Conservation (phyloP, 2,113 vertebrate species). For the Falco punctatus region DNA sequence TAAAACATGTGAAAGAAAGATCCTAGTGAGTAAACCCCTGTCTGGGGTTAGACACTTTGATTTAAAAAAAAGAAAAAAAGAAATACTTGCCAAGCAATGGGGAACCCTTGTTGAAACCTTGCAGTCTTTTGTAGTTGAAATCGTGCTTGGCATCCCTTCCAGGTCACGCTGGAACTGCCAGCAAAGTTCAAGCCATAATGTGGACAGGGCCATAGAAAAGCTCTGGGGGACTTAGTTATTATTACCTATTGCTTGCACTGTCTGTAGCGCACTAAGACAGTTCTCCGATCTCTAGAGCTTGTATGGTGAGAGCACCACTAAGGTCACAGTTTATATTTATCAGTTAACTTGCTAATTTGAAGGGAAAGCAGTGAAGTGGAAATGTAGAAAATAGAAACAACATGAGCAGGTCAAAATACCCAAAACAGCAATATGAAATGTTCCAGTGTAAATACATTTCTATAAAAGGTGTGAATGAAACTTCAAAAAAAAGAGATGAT, state of each 20-base stretch:
- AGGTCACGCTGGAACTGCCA: not conserved
- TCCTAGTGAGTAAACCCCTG: not conserved
- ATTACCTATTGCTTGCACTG: not conserved
- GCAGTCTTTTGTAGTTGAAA: not conserved
- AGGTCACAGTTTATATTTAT: slow-evolving; percentile 47
- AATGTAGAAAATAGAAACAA: slow-evolving; percentile 69
- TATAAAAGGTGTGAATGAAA: slow-evolving; percentile 67
- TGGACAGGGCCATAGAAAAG: not conserved
- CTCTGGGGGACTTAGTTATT: not conserved
- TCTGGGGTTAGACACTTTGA: not conserved
- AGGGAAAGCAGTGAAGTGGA: slow-evolving; percentile 57
- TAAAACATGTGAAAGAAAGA: not conserved
- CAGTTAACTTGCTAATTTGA: slow-evolving; percentile 67
- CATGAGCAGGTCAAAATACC: slow-evolving; percentile 56
- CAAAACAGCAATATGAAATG: slow-evolving; percentile 52
- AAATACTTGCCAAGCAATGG: not conserved
- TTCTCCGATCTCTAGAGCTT: not conserved
- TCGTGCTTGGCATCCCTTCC: not conserved
- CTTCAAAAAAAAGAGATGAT: slow-evolving; percentile 46
- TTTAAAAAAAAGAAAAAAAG: not conserved
- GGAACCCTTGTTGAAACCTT: not conserved
- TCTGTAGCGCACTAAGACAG: not conserved
- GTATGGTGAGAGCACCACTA: not conserved
- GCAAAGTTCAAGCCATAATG: not conserved
- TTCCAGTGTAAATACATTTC: slow-evolving; percentile 58